Evolutionary conservation across 1,140 invertebrate species (phyloP).

Genomic region (Hypsibius dujardini): DNA sequence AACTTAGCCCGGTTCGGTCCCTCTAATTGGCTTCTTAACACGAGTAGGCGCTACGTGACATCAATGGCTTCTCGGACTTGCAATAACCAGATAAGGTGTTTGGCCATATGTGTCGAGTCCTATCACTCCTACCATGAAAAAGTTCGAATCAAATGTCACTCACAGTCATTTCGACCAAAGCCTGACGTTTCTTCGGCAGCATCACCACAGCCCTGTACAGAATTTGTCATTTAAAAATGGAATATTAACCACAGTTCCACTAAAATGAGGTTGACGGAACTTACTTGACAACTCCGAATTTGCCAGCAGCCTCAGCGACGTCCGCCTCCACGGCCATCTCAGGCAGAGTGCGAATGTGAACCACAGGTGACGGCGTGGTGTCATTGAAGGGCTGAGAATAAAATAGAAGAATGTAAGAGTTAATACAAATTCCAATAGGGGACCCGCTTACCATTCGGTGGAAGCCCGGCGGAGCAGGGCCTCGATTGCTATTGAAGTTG

Average conservation of each 20-base stretch:
- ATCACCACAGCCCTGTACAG: not conserved
- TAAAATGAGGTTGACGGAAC: not conserved
- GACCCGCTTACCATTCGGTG: not conserved
- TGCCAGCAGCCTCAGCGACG: conserved; percentile 30
- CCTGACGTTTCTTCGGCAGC: not conserved
- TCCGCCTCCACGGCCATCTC: conserved; percentile 30
- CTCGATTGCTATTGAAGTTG: not conserved
- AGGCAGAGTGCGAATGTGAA: conserved; percentile 31
- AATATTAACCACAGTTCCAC: too few relatives aligned
- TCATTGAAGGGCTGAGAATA: conserved; percentile 24
- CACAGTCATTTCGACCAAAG: conserved; percentile 9
- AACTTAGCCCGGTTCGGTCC: too few relatives aligned
- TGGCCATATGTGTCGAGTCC: too few relatives aligned
- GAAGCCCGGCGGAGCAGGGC: not conserved
- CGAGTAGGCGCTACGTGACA: too few relatives aligned
- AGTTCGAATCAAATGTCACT: not conserved
- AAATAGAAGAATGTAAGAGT: too few relatives aligned
- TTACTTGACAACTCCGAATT: conserved; percentile 32
- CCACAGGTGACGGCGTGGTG: conserved; percentile 29
- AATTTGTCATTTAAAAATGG: too few relatives aligned
- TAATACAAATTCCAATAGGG: not conserved
- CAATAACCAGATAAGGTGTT: too few relatives aligned
- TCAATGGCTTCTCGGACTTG: too few relatives aligned
- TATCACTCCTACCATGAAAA: too few relatives aligned
- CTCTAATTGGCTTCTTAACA: too few relatives aligned